Evolutionary conservation across 2,888 invertebrate species (phyloP).

Genomic region (Drosophila koepferae): DNA sequence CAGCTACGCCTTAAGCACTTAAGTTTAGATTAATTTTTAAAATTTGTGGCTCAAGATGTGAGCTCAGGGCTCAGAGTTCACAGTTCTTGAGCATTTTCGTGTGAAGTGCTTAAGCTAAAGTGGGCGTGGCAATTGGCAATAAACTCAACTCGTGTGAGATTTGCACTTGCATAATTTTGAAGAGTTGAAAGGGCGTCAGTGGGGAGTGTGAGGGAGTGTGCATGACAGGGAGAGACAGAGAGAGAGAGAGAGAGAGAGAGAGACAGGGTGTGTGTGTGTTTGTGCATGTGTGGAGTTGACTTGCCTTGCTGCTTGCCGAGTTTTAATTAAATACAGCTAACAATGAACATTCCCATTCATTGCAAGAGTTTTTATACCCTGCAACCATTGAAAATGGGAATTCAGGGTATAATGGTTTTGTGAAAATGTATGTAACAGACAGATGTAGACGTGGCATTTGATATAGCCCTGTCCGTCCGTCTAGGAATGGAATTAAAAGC

Average conservation of each 20-base stretch:
- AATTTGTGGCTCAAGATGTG: neutral
- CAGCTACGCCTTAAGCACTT: neutral
- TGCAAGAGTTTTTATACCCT: constrained; percentile 41
- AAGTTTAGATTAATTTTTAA: neutral
- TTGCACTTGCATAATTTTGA: constrained; percentile 57
- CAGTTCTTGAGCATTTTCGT: neutral
- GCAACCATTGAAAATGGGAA: no score
- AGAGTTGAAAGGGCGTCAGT: neutral
- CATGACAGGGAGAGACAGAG: no score
- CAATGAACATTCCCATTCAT: constrained; percentile 71
- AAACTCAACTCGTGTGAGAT: constrained; percentile 1
- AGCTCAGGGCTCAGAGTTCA: neutral
- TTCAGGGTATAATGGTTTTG: no score
- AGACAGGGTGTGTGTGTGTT: neutral
- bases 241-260: no score
- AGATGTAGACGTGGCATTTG: no score
- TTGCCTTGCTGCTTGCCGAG: constrained; percentile 29
- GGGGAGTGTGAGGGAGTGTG: no score
- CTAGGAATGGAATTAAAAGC: no score
- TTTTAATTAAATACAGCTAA: constrained; percentile 71
- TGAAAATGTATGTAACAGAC: no score
- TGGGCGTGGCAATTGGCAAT: constrained; percentile 4
- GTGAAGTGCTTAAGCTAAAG: constrained; percentile 2
- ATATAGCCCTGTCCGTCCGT: no score
- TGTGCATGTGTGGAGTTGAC: constrained; percentile 3